Conservation (phyloP, 1,140 invertebrate species). For the Procambarus virginalis region DNA sequence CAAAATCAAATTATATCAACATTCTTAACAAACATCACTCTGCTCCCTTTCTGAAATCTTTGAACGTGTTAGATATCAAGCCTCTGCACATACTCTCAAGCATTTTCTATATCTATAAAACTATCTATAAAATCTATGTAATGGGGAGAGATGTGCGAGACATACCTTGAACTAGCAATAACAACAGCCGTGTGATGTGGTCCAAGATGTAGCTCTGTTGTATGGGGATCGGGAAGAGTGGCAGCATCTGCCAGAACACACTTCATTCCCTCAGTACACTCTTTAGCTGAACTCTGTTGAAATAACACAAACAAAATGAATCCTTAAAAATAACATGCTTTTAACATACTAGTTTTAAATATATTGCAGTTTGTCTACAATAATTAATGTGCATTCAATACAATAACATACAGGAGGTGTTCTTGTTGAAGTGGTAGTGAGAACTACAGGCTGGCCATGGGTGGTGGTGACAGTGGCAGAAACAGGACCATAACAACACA, state of each 20-base stretch:
- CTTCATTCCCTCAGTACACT: conserved; percentile 42
- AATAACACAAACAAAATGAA: background rate
- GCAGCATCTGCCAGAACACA: conserved; percentile 41
- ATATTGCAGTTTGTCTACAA: background rate
- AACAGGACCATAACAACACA: conserved; percentile 56
- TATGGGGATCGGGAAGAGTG: conserved; percentile 50
- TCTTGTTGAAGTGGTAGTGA: conserved; percentile 39
- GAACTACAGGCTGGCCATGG: conserved; percentile 35
- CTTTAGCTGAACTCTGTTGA: background rate
- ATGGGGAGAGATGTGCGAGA: too few relatives aligned
- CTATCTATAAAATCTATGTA: too few relatives aligned
- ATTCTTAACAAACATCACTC: too few relatives aligned
- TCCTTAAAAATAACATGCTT: background rate
- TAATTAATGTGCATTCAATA: background rate
- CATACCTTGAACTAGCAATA: conserved; percentile 52
- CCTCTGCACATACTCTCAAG: too few relatives aligned
- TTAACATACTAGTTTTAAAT: background rate
- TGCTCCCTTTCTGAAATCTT: too few relatives aligned
- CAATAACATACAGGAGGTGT: conserved; percentile 11
- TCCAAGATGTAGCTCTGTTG: conserved; percentile 51
- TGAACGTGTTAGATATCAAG: too few relatives aligned
- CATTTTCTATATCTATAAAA: too few relatives aligned
- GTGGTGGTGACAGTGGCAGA: conserved; percentile 52
- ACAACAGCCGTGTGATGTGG: conserved; percentile 46
- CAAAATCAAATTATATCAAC: too few relatives aligned